Evolutionary conservation across 1,140 invertebrate species (phyloP).

Genomic region (Epicauta chinensis): DNA sequence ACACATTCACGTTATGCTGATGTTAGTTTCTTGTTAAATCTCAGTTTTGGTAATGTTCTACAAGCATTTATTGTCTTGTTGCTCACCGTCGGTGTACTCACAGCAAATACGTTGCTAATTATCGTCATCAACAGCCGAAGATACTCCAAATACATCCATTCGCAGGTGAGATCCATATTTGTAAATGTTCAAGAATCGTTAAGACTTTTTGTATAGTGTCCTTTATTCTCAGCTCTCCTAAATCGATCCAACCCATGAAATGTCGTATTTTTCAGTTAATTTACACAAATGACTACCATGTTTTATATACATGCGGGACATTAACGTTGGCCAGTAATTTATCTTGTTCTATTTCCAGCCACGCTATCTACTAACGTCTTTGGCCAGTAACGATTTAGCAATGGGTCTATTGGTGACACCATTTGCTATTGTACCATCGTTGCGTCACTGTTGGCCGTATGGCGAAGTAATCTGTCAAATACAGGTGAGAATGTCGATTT

Average conservation of each 20-base stretch:
- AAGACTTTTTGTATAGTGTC: too few species aligned
- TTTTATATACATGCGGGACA: too few species aligned
- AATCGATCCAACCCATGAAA: too few species aligned
- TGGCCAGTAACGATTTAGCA: constrained; percentile 77
- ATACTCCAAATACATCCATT: constrained; percentile 77
- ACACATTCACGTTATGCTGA: constrained; percentile 58
- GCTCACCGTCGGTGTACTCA: constrained; percentile 67
- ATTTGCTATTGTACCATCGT: constrained; percentile 70
- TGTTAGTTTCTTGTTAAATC: constrained; percentile 51
- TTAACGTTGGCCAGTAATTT: too few species aligned
- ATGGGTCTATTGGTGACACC: constrained; percentile 77
- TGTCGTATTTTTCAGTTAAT: too few species aligned
- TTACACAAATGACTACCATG: too few species aligned
- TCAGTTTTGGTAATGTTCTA: constrained; percentile 61
- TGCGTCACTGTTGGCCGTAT: constrained; percentile 83
- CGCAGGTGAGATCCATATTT: constrained; percentile 69
- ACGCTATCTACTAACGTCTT: constrained; percentile 72
- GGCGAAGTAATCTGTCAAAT: constrained; percentile 83
- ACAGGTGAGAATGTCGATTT: constrained; percentile 54
- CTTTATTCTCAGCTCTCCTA: too few species aligned
- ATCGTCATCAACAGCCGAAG: constrained; percentile 73
- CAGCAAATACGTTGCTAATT: constrained; percentile 71
- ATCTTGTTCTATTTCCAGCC: constrained; percentile 54
- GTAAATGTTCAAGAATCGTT: too few species aligned
- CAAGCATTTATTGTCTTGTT: constrained; percentile 68